Percentiles rank a stretch among this genome's conserved stretches.
Evolutionary conservation across 2,797 vertebrate species (phyloP).

Genomic region (Zenarchopterus dispar): DNA sequence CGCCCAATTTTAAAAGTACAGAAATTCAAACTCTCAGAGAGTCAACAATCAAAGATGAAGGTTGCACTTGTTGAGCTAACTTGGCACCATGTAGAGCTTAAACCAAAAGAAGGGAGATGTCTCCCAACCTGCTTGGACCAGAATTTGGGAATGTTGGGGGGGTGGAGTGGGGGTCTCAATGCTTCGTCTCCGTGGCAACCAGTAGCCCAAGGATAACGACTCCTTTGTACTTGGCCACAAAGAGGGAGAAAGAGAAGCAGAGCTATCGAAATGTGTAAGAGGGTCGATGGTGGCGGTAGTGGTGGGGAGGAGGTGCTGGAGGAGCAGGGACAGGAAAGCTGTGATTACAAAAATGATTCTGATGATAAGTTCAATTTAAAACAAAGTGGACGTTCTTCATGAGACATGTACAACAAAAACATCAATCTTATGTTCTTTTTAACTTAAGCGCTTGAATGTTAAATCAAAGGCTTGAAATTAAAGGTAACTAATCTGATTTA

Average conservation of each 20-base stretch:
- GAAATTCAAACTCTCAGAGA: slow-evolving; percentile 4
- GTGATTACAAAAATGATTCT: slow-evolving; percentile 29
- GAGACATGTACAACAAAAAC: slow-evolving; percentile 3
- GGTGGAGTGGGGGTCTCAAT: slow-evolving; percentile 32
- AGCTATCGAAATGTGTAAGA: slow-evolving; percentile 28
- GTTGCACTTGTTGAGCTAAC: slow-evolving; percentile 23
- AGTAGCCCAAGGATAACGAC: slow-evolving; percentile 76
- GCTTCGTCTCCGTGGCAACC: slow-evolving; percentile 66
- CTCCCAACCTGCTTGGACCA: slow-evolving; percentile 75
- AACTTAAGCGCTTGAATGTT: neutral
- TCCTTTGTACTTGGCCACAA: slow-evolving; percentile 77
- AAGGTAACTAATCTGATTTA: neutral
- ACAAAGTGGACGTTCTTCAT: slow-evolving; percentile 38
- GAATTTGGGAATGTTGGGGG: slow-evolving; percentile 71
- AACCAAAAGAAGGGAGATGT: slow-evolving; percentile 41
- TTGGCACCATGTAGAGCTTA: slow-evolving; percentile 21
- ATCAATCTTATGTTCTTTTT: neutral
- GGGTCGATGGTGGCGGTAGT: slow-evolving; percentile 11
- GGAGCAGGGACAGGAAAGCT: slow-evolving; percentile 31
- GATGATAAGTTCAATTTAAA: slow-evolving; percentile 16
- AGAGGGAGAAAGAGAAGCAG: slow-evolving; percentile 62
- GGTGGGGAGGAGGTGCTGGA: neutral
- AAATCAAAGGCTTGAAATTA: slow-evolving; percentile 13
- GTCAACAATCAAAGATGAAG: slow-evolving; percentile 23
- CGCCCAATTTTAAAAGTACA: slow-evolving; percentile 3